Evolutionary conservation across 2,797 vertebrate species (phyloP).

Genomic region (Poeciliopsis infans): DNA sequence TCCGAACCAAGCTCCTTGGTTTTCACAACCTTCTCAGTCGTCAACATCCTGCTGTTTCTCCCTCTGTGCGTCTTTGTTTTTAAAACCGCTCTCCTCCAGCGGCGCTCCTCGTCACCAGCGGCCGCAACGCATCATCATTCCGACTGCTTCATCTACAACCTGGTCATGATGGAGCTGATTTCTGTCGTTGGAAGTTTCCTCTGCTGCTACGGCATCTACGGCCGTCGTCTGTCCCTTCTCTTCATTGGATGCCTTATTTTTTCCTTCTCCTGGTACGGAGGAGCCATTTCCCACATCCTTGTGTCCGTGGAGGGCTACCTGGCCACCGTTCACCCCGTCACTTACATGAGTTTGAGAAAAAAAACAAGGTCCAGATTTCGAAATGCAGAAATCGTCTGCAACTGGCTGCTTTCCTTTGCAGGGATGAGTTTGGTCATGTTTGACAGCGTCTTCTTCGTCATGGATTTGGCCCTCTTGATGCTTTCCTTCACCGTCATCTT

Average conservation of each 20-base stretch:
- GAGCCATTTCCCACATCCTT: slow-evolving; percentile 2
- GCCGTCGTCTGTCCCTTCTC: background rate
- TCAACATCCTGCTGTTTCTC: slow-evolving; percentile 19
- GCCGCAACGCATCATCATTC: background rate
- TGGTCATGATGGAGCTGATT: slow-evolving; percentile 17
- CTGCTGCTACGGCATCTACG: background rate
- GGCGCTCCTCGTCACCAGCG: background rate
- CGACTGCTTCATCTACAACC: slow-evolving; percentile 34
- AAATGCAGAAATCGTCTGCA: background rate
- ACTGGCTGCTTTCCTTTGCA: slow-evolving; percentile 11
- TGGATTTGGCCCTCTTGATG: background rate
- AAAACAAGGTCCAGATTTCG: background rate
- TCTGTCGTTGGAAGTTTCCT: background rate
- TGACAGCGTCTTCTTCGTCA: background rate
- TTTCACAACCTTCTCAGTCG: background rate
- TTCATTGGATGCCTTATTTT: background rate
- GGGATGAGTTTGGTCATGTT: background rate
- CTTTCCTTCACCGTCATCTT: background rate
- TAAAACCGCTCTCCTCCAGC: slow-evolving; percentile 2
- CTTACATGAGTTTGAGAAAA: background rate
- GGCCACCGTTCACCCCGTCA: slow-evolving; percentile 14
- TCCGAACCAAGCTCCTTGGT: background rate
- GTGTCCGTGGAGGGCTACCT: slow-evolving; percentile 8
- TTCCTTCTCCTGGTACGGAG: slow-evolving; percentile 5
- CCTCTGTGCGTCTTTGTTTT: slow-evolving; percentile 28